Base-by-base conservation (phyloP, 1,140 invertebrate genomes). In the Tyrophagus putrescentiae region DNA sequence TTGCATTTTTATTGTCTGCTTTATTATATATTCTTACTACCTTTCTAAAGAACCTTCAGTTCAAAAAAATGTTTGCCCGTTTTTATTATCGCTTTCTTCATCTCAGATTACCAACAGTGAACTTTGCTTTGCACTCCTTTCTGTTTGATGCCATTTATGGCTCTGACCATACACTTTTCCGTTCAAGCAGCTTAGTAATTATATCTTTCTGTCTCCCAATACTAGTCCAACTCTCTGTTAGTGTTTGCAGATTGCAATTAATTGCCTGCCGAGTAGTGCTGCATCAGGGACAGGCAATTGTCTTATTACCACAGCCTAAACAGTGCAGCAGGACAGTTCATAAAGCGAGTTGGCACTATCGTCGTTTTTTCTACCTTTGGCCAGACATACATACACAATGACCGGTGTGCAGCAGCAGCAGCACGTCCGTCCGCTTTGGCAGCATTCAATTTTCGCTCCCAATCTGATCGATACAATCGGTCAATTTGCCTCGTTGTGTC, bases 1-100 rank as follows among this genome's bases (percentile, higher is more conserved):
- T 48, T 48, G 45, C 45, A 48, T 48, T 48, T 48, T 48, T 48
- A 48, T 48, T 48, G 45, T 18, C n/a, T n/a, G n/a, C n/a, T n/a
- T n/a, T n/a, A n/a, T n/a, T n/a, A n/a, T n/a, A n/a, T n/a, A n/a
- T n/a, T n/a, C n/a, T n/a, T n/a, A n/a, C n/a, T n/a, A n/a, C n/a
- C n/a, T n/a, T n/a, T n/a, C n/a, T n/a, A n/a, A n/a, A n/a, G n/a
- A n/a, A n/a, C n/a, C n/a, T n/a, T n/a, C n/a, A n/a, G 7, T 7
- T 48, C 18, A 6, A 48, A 21, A 9, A 21, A 13, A 48, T 48
- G 13, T 48, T 7, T 7, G 45, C 6, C 45, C 31, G 21, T 13
- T 39, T 39, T 39, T 39, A 39, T 39, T 39, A 48, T 48, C 45
- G 45, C 31, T 7, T 48, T 48, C 31, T 29, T 29, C 45, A 48